Evolutionary conservation across 2,888 invertebrate species (phyloP).

Genomic region (Brenthis hecate): DNA sequence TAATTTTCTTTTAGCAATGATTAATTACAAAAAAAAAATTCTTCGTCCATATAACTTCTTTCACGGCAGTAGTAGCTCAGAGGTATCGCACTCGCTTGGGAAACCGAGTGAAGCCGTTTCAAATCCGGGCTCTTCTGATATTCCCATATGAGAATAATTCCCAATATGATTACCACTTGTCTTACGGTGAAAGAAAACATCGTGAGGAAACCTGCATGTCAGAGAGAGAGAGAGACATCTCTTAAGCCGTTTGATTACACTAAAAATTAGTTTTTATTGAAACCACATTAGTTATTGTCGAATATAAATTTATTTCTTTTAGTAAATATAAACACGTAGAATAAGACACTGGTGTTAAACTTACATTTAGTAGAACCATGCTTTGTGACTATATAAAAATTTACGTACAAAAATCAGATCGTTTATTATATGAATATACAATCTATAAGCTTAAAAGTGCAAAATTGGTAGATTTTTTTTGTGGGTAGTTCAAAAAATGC

Average conservation of each 20-base stretch:
- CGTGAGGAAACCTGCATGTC: too few relatives aligned
- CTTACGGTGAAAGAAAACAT: too few relatives aligned
- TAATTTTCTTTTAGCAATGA: too few relatives aligned
- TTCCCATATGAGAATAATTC: too few relatives aligned
- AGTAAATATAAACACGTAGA: constrained; percentile 69
- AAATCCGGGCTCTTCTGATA: too few relatives aligned
- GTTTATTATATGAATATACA: constrained; percentile 44
- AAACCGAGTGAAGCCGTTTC: too few relatives aligned
- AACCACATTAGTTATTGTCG: constrained; percentile 45
- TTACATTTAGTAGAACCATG: constrained; percentile 49
- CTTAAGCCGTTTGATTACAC: background rate
- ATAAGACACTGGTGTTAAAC: constrained; percentile 64
- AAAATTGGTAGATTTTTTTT: constrained; percentile 20
- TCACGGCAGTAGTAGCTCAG: too few relatives aligned
- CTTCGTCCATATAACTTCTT: background rate
- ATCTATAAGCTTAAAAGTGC: constrained; percentile 36
- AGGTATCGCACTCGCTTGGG: too few relatives aligned
- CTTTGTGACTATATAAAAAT: constrained; percentile 57
- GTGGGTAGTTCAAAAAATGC: constrained; percentile 25
- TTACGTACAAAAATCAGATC: constrained; percentile 66
- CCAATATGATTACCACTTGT: too few relatives aligned
- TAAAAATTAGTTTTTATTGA: background rate
- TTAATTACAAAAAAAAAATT: too few relatives aligned
- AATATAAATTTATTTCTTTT: constrained; percentile 69
- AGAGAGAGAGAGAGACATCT: background rate